Evolutionary conservation across 1,140 invertebrate species (phyloP).

Genomic region (Drosophila oshimai): DNA sequence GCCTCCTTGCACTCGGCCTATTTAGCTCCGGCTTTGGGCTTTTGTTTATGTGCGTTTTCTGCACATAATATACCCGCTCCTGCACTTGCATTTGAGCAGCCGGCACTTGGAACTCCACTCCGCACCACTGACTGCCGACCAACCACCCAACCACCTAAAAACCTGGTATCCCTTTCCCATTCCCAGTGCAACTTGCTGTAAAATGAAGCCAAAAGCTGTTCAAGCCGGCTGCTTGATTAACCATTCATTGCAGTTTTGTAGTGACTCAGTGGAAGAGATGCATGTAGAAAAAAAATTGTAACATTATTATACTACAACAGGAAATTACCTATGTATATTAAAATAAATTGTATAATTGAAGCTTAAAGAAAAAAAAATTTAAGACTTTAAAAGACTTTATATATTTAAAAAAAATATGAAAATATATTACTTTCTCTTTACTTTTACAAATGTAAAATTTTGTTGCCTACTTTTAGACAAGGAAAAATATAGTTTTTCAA

Average conservation of each 20-base stretch:
- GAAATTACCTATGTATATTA: too few species aligned
- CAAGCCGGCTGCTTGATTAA: constrained; percentile 76
- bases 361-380: too few species aligned
- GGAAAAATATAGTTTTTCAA: too few species aligned
- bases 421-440: too few species aligned
- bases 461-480: too few species aligned
- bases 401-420: too few species aligned
- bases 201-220: constrained; percentile 77
- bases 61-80: constrained; percentile 58
- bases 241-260: constrained; percentile 79
- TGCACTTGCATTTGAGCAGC: constrained; percentile 27
- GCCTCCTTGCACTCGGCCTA: constrained; percentile 61
- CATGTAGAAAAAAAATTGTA: background rate
- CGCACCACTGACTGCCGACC: too few species aligned
- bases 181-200: constrained; percentile 59
- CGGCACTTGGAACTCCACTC: constrained; percentile 22
- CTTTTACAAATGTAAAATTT: too few species aligned
- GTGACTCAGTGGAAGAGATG: constrained; percentile 59
- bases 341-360: too few species aligned
- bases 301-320: too few species aligned
- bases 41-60: constrained; percentile 64
- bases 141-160: too few species aligned
- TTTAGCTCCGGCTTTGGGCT: constrained; percentile 46
- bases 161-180: constrained; percentile 10
- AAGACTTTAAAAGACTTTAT: too few species aligned